phyloP scores from a whole-genome alignment of 2,113 vertebrate species.

The Vireo altiloquus region DNA sequence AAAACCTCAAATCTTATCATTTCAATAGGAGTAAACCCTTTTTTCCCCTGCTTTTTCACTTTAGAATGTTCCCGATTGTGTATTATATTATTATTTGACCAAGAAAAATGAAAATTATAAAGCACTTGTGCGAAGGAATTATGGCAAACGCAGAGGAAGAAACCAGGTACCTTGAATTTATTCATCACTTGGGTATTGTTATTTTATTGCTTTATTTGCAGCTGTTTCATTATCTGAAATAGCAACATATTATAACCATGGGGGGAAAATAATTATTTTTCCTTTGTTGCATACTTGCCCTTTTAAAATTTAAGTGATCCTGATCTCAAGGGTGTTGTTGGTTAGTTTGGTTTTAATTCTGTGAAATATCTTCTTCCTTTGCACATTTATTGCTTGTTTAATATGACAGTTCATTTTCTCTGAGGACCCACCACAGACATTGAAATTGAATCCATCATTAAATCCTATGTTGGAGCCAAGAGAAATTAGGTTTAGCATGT shows the following conservation, averaged over 20 bases:
- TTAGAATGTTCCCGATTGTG: conserved; percentile 94
- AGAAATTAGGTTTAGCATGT: neutral
- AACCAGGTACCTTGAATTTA: conserved; percentile 82
- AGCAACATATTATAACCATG: neutral
- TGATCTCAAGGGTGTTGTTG: neutral
- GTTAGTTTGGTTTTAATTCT: neutral
- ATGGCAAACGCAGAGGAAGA: conserved; percentile 90
- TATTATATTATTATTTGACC: conserved; percentile 97
- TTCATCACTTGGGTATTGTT: neutral
- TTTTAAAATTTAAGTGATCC: neutral
- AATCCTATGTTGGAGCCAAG: neutral
- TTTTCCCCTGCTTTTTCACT: neutral
- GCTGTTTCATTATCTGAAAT: neutral
- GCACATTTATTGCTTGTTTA: neutral
- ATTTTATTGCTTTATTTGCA: neutral
- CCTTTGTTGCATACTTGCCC: neutral
- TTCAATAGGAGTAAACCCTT: neutral
- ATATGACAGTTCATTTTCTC: neutral
- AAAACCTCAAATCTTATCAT: neutral
- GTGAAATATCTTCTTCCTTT: neutral
- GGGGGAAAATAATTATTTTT: neutral
- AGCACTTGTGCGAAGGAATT: conserved; percentile 93
- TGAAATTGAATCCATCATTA: neutral
- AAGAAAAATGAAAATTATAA: conserved; percentile 99
- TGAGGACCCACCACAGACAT: neutral